Conservation (phyloP, 2,797 vertebrate species). For the Girardinus metallicus region DNA sequence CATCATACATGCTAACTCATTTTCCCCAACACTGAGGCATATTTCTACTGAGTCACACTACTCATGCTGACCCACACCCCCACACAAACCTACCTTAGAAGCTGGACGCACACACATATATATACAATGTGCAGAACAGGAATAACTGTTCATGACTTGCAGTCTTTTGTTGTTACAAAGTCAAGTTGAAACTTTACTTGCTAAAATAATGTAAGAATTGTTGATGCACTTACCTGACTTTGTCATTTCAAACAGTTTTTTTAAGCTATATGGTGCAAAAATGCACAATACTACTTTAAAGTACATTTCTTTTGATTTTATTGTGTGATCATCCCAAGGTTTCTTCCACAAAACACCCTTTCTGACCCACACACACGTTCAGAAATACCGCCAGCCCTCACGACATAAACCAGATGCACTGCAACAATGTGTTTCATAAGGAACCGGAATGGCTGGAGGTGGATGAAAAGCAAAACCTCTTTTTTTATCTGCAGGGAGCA, state of each 20-base stretch:
- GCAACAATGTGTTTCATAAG: conserved; percentile 52
- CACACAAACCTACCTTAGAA: conserved; percentile 31
- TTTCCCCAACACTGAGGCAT: conserved; percentile 26
- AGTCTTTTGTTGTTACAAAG: not conserved
- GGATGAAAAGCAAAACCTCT: conserved; percentile 43
- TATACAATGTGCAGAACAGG: not conserved
- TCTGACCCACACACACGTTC: not conserved
- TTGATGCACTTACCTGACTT: not conserved
- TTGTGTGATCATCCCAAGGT: not conserved
- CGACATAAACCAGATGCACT: conserved; percentile 55
- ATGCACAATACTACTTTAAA: not conserved
- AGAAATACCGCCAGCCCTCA: conserved; percentile 9
- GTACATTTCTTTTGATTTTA: not conserved
- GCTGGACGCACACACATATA: conserved; percentile 9
- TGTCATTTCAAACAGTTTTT: not conserved
- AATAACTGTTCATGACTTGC: not conserved
- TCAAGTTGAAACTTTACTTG: not conserved
- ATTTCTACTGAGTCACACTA: conserved; percentile 12
- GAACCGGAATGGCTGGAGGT: conserved; percentile 53
- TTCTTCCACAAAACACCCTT: not conserved
- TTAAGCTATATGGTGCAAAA: not conserved
- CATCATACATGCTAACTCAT: conserved; percentile 35
- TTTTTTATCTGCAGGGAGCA: conserved; percentile 15
- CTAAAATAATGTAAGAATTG: not conserved
- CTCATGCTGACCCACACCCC: conserved; percentile 35